Percentiles rank a stretch among this genome's conserved stretches.
Conservation (phyloP, 2,797 vertebrate genomes). For the Bucorvus abyssinicus region DNA sequence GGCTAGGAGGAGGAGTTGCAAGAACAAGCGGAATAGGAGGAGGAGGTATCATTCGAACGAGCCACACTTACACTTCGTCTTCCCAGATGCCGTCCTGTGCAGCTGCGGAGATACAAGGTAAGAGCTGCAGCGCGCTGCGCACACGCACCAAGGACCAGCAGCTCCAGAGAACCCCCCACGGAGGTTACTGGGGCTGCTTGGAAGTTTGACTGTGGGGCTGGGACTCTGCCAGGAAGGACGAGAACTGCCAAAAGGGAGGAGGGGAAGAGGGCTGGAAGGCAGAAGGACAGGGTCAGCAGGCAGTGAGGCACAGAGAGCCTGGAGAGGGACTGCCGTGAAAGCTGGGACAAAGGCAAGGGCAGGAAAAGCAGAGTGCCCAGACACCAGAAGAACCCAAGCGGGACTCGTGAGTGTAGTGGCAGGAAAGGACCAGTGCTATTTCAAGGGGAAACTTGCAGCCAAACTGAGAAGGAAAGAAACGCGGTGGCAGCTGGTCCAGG, state of each 20-base stretch:
- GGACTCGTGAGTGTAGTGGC: neutral
- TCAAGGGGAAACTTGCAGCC: neutral
- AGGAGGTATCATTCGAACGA: slow-evolving; percentile 48
- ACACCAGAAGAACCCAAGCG: neutral
- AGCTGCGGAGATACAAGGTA: slow-evolving; percentile 63
- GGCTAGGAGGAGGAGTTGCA: slow-evolving; percentile 57
- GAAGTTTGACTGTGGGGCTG: neutral
- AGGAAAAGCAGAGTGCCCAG: neutral
- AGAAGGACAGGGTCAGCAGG: neutral
- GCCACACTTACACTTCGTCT: slow-evolving; percentile 41
- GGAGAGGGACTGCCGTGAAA: neutral
- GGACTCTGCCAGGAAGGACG: neutral
- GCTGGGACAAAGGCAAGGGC: neutral
- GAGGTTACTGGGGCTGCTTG: neutral
- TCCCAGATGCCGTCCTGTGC: slow-evolving; percentile 47
- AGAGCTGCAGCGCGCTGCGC: neutral
- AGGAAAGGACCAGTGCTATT: neutral
- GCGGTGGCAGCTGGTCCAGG: neutral
- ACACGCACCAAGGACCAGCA: neutral
- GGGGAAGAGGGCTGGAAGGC: neutral
- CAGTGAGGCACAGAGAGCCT: neutral
- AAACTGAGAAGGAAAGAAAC: neutral
- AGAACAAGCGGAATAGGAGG: slow-evolving; percentile 56
- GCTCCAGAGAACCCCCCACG: neutral
- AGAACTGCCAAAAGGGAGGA: neutral